Percentiles rank a stretch among this genome's conserved stretches.
These are phyloP conservation scores for Coremacera marginata DNA, from an alignment of 2,888 invertebrate genomes.

Conservation along the genomic window DNA sequence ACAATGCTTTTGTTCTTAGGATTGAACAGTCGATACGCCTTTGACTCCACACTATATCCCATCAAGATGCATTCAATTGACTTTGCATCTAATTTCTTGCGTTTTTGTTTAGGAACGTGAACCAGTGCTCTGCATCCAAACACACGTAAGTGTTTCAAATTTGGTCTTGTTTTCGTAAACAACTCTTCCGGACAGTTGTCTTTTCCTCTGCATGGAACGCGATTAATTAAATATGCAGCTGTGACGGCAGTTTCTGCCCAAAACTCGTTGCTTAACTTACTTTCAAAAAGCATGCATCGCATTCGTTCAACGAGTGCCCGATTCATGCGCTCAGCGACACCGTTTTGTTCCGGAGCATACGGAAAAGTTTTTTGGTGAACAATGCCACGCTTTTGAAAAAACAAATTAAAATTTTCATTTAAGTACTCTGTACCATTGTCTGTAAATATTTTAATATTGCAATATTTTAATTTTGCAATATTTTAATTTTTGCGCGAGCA, in stretches of 20 bases:
- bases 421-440: no score
- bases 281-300: conserved; percentile 49
- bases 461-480: no score
- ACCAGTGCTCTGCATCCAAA: conserved; percentile 48
- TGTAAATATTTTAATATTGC: no score
- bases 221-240: conserved; percentile 45
- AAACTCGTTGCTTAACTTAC: conserved; percentile 42
- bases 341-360: conserved; percentile 32
- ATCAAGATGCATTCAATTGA: conserved; percentile 46
- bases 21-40: conserved; percentile 43
- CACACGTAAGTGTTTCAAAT: conserved; percentile 40
- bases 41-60: conserved; percentile 40
- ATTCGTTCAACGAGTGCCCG: conserved; percentile 48
- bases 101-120: conserved; percentile 44
- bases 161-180: conserved; percentile 42
- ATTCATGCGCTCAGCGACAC: conserved; percentile 47
- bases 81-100: conserved; percentile 43
- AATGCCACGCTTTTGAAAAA: no score
- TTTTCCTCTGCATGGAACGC: conserved; percentile 41
- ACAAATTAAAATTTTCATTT: no score
- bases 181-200: conserved; percentile 43
- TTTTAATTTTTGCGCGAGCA: no score
- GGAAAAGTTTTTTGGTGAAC: no score
- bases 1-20: conserved; percentile 38
- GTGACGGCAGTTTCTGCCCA: conserved; percentile 46